phyloP scores from a whole-genome alignment of 2,797 vertebrate species.

The Capromys pilorides region DNA sequence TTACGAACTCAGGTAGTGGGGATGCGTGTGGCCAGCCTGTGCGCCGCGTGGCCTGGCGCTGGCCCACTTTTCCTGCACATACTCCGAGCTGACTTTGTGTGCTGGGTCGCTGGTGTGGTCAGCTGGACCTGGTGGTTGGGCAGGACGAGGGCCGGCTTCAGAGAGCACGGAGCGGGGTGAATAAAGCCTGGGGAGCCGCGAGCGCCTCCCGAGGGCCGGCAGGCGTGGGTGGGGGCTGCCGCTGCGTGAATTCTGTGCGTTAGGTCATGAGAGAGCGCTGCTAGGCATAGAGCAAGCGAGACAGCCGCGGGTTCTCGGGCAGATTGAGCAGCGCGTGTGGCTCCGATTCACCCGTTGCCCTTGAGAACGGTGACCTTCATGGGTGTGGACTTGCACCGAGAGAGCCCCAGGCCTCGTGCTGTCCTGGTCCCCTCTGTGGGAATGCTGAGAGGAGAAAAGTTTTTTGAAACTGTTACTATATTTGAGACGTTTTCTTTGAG shows the following conservation, averaged over 20 bases:
- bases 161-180: background rate
- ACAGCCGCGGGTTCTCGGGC: background rate
- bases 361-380: slow-evolving; percentile 59
- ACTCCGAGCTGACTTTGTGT: background rate
- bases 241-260: background rate
- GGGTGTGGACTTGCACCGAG: background rate
- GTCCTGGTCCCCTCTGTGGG: background rate
- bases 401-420: background rate
- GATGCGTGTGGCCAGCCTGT: background rate
- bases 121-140: background rate
- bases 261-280: background rate
- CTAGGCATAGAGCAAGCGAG: background rate
- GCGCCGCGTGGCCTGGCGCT: background rate
- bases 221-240: background rate
- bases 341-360: background rate
- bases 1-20: background rate
- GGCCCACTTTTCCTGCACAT: background rate
- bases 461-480: background rate
- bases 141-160: background rate
- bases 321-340: background rate
- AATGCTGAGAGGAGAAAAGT: background rate
- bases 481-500: background rate
- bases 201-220: background rate
- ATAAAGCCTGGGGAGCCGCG: background rate
- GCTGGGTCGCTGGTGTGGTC: background rate